Base-by-base conservation (phyloP, 2,113 vertebrate species). In the Oryctolagus cuniculus region DNA sequence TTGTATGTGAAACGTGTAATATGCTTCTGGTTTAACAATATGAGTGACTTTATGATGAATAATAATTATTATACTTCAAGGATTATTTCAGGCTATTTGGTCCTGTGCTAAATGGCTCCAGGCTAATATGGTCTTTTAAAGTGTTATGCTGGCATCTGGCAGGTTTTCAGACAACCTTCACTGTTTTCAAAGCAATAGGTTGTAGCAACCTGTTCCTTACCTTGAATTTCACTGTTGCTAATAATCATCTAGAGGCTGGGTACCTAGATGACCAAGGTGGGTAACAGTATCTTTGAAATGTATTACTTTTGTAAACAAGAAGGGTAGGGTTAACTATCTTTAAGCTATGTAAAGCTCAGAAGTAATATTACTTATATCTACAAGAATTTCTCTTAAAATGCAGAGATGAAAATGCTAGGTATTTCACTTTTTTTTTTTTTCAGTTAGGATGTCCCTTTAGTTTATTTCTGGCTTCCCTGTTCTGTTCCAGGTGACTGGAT, bases 131-230 rank as follows among this genome's bases (percentile, higher is more conserved):
- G 66, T 69, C 83, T 63, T 63, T 87, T 75, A 63, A 61, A 84
- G 29, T 67, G 58, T 87, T 25, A 70, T 72, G 73, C 27, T 19
- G 87, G 58, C 38, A 67, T 72, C 88, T 85, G 17, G 67, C n/a
- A 87, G 44, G 22, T 86, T 92, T 94, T 85, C 84, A 63, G 73
- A 64, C 82, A 13, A 72, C n/a, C 86, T 79, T 84, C 88, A 84
- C n/a, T 95, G 63, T 79, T 92, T 87, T 90, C 31, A 63, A 73
- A 69, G 29, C 6, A 66, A n/a, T 15, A 86, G 69, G 6, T 53
- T 89, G 0, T 58, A 89, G 58, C 21, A 96, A 53, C 21, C 29
- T 73, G 34, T 44, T 25, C 13, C 9, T 58, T 74, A 61, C 8
- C 44, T 58, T 95, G 51, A 83, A 0, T 34, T 49, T 3, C 34